A percentile compares a stretch with the other conserved stretches of the same genome.
phyloP scores from a whole-genome alignment of 2,113 vertebrate genomes.

The Illadopsis cleaveri region DNA sequence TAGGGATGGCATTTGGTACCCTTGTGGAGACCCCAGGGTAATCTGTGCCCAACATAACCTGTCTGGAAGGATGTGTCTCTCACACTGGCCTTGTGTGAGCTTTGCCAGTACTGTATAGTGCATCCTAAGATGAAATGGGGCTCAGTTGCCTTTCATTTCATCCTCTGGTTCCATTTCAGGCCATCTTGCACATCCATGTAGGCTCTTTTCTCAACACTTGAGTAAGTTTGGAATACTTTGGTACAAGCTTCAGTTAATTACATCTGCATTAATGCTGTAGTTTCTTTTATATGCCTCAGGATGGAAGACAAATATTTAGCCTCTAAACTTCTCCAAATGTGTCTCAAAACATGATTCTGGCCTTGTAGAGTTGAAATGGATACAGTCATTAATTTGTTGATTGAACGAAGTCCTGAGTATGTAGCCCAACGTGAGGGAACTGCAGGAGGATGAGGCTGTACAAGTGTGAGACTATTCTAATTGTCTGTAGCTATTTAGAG shows the following conservation, averaged over 20 bases:
- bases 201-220: fast-evolving
- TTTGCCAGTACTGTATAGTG: neutral
- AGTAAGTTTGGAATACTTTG: neutral
- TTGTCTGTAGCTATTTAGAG: neutral
- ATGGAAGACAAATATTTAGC: neutral
- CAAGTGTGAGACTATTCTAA: neutral
- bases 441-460: neutral
- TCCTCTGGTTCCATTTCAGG: neutral
- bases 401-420: neutral
- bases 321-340: neutral
- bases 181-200: neutral
- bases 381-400: neutral
- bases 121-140: neutral
- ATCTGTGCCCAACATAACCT: neutral
- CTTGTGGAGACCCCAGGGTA: neutral
- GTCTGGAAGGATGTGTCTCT: neutral
- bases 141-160: neutral
- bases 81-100: neutral
- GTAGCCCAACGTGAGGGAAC: neutral
- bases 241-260: neutral
- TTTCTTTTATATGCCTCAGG: neutral
- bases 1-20: neutral
- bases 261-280: neutral
- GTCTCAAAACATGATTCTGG: neutral
- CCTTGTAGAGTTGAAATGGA: neutral